Conservation (phyloP, 2,888 invertebrate genomes). For the Thyatira batis region DNA sequence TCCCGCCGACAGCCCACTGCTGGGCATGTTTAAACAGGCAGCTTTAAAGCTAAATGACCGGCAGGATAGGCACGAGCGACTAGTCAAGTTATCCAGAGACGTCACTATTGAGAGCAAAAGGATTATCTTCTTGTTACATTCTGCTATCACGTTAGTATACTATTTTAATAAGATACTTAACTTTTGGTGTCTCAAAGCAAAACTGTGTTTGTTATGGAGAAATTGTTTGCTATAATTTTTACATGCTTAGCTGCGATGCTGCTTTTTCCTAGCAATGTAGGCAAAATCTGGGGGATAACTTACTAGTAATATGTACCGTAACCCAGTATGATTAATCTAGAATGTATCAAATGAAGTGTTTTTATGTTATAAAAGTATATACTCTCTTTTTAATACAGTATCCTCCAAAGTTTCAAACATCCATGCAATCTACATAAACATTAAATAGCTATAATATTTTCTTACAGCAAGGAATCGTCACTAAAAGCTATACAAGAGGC, state of each 20-base stretch:
- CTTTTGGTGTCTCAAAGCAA: too few species aligned
- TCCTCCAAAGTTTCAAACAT: too few species aligned
- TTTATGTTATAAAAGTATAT: too few species aligned
- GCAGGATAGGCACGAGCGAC: conserved; percentile 91
- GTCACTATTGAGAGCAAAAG: conserved; percentile 95
- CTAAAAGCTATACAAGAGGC: conserved; percentile 75
- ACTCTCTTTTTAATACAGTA: too few species aligned
- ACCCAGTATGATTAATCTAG: neutral
- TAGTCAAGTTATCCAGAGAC: conserved; percentile 91
- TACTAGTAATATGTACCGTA: neutral
- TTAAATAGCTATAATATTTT: neutral
- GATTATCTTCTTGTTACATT: conserved; percentile 93
- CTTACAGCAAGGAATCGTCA: conserved; percentile 62
- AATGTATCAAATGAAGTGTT: neutral
- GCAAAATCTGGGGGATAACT: too few species aligned
- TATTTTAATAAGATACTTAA: neutral
- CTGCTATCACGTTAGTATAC: conserved; percentile 79
- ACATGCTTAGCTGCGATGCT: too few species aligned
- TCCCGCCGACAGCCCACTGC: conserved; percentile 73
- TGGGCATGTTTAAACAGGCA: conserved; percentile 85
- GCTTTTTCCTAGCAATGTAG: too few species aligned
- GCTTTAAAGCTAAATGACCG: conserved; percentile 86
- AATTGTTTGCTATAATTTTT: too few species aligned
- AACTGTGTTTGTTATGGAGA: too few species aligned
- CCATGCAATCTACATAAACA: too few species aligned